Conservation (phyloP, 2,888 invertebrate genomes). For the Phasia obesa region DNA sequence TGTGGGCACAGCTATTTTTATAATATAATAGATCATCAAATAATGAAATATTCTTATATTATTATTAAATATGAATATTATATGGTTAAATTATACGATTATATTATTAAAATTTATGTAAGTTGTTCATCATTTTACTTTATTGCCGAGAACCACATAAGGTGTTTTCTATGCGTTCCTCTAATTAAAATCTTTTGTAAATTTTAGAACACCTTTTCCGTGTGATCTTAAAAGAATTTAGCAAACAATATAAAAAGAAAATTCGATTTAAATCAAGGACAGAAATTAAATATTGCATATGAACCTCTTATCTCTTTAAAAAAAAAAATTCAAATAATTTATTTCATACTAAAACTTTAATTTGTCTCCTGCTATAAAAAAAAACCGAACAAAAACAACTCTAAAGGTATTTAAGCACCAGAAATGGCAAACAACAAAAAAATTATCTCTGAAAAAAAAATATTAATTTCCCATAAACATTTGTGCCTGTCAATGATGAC, state of each 20-base stretch:
- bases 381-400: constrained; percentile 16
- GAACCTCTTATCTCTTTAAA: constrained; percentile 29
- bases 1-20: too few species aligned
- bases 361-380: background rate
- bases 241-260: background rate
- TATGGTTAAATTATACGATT: too few species aligned
- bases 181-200: too few species aligned
- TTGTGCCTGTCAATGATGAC: constrained; percentile 66
- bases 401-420: constrained; percentile 30
- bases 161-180: too few species aligned
- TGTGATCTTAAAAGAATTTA: background rate
- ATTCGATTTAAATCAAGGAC: background rate
- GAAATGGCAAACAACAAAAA: constrained; percentile 34
- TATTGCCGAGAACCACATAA: too few species aligned
- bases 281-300: background rate
- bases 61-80: too few species aligned
- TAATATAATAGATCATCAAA: too few species aligned
- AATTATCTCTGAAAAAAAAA: constrained; percentile 35
- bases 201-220: too few species aligned
- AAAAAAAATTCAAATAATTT: constrained; percentile 17
- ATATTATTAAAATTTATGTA: too few species aligned
- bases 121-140: too few species aligned
- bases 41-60: too few species aligned
- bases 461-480: constrained; percentile 58
- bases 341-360: constrained; percentile 14